These are phyloP conservation scores for Hipposideros armiger DNA, from an alignment of 2,113 vertebrate species.

Conservation along the genomic window DNA sequence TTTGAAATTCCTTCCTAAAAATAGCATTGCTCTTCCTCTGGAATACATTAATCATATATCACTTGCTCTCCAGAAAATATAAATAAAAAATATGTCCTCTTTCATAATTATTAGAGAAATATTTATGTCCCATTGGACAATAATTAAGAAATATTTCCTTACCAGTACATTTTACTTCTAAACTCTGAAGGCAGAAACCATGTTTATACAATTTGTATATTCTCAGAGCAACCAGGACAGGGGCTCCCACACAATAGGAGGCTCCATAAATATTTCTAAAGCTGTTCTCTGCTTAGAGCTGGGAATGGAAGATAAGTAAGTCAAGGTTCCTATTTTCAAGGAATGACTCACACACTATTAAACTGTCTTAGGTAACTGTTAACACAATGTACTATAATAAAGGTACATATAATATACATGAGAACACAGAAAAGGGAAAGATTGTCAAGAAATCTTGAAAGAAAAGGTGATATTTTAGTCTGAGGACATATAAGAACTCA, in stretches of 20 bases:
- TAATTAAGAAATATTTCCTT: slow-evolving; percentile 52
- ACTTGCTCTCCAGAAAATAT: slow-evolving; percentile 38
- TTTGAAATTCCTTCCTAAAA: slow-evolving; percentile 55
- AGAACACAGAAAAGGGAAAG: not conserved
- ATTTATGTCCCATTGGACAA: slow-evolving; percentile 1
- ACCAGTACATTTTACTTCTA: not conserved
- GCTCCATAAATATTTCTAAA: slow-evolving; percentile 12
- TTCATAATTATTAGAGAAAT: slow-evolving; percentile 16
- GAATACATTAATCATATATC: slow-evolving; percentile 30
- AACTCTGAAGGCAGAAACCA: not conserved
- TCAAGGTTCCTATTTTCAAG: not conserved
- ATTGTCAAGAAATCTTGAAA: not conserved
- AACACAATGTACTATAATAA: not conserved
- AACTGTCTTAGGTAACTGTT: not conserved
- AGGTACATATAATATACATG: not conserved
- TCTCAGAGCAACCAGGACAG: not conserved
- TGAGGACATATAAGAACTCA: slow-evolving; percentile 11
- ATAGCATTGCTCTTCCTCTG: not conserved
- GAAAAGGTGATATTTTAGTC: slow-evolving; percentile 3
- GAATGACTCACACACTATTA: slow-evolving; percentile 28
- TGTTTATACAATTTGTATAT: not conserved
- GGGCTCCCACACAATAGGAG: not conserved
- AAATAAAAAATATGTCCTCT: slow-evolving; percentile 22
- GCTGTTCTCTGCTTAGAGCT: not conserved
- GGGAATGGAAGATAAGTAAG: not conserved